Percentiles rank a stretch among this genome's conserved stretches.
These are phyloP conservation scores for Zaprionus camerounensis DNA, from an alignment of 1,140 invertebrate species.

Conservation along the genomic window DNA sequence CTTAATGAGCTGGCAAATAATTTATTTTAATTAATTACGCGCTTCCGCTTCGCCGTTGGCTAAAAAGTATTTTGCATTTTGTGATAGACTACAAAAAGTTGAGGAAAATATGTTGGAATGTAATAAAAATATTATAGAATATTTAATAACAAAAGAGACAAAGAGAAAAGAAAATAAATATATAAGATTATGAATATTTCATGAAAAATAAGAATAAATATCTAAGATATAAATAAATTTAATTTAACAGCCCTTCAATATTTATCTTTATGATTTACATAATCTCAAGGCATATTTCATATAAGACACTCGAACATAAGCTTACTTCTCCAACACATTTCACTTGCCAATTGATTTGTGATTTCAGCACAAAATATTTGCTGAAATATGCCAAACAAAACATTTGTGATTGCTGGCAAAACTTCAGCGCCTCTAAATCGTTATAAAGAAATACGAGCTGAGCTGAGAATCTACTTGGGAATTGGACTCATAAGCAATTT, in stretches of 20 bases:
- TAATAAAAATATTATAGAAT: too few species aligned
- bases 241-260: too few species aligned
- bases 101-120: neutral
- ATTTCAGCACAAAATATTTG: neutral
- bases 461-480: neutral
- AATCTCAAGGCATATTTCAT: too few species aligned
- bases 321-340: neutral
- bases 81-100: neutral
- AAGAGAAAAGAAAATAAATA: too few species aligned
- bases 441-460: neutral
- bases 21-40: constrained; percentile 41
- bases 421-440: neutral
- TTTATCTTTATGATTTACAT: too few species aligned
- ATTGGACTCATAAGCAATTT: constrained; percentile 10
- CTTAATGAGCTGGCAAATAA: constrained; percentile 40
- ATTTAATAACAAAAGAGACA: too few species aligned
- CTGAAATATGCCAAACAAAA: neutral
- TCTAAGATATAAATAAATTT: too few species aligned
- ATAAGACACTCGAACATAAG: too few species aligned
- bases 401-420: neutral
- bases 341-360: neutral
- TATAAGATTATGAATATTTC: too few species aligned
- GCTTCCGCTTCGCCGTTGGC: neutral
- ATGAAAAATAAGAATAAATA: too few species aligned
- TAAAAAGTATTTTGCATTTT: neutral